Conservation (phyloP, 2,888 invertebrate species). For the Brachypterus glaber region DNA sequence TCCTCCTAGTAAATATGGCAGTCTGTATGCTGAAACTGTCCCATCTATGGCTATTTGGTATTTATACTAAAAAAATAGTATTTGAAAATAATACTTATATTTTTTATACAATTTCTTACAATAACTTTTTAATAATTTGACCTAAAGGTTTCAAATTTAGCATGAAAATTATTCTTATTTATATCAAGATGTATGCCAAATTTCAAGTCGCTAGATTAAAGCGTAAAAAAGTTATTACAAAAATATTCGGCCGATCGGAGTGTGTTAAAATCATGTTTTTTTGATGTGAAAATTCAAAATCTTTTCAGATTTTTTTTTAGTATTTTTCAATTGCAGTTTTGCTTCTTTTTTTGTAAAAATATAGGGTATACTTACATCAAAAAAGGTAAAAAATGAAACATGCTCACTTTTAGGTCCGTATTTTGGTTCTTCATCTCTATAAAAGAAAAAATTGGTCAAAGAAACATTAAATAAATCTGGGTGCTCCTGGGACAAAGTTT, state of each 20-base stretch:
- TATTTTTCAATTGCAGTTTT: background rate
- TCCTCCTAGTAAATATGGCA: conserved; percentile 85
- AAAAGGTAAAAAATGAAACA: conserved; percentile 87
- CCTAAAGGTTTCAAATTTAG: too few relatives aligned
- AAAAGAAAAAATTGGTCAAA: conserved; percentile 94
- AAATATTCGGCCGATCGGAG: too few relatives aligned
- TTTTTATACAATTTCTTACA: too few relatives aligned
- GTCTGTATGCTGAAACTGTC: conserved; percentile 90
- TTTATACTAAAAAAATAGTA: conserved; percentile 66
- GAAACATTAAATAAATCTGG: conserved; percentile 83
- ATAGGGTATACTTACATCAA: conserved; percentile 59
- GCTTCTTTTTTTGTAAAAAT: too few relatives aligned
- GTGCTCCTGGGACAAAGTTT: conserved; percentile 63
- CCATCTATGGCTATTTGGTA: conserved; percentile 93
- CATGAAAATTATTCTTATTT: conserved; percentile 12
- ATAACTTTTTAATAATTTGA: too few relatives aligned
- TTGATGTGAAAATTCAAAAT: too few relatives aligned
- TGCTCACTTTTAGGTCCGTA: conserved; percentile 81
- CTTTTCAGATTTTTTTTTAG: too few relatives aligned
- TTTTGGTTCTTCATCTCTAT: conserved; percentile 67
- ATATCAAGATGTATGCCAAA: conserved; percentile 3
- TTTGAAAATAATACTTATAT: conserved; percentile 7
- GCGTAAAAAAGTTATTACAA: too few relatives aligned
- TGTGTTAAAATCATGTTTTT: too few relatives aligned
- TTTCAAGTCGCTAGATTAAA: background rate